Evolutionary conservation across 2,797 vertebrate species (phyloP).

Genomic region (Garrulus glandarius): DNA sequence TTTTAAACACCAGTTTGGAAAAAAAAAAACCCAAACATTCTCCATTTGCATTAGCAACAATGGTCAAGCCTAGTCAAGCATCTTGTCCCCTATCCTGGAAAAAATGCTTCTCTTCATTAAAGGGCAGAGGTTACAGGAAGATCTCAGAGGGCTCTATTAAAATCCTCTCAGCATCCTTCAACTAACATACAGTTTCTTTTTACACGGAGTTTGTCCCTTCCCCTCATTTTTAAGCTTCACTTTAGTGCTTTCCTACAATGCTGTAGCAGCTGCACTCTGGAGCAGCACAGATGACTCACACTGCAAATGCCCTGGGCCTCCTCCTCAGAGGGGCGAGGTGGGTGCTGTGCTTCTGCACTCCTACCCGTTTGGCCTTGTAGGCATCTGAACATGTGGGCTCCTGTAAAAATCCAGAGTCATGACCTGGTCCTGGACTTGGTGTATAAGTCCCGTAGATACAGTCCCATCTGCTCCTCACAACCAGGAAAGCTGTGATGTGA

Average conservation of each 20-base stretch:
- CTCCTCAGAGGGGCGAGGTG: not conserved
- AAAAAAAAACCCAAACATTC: not conserved
- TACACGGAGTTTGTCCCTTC: not conserved
- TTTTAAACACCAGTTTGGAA: not conserved
- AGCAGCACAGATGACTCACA: not conserved
- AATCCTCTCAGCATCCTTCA: not conserved
- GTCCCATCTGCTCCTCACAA: not conserved
- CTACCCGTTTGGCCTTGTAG: fast-evolving
- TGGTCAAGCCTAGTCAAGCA: not conserved
- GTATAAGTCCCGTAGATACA: not conserved
- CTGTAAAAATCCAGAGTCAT: not conserved
- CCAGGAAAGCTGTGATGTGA: not conserved
- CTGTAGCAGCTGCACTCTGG: not conserved
- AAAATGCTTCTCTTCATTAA: not conserved
- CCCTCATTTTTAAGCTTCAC: not conserved
- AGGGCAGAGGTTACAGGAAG: not conserved
- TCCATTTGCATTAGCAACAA: not conserved
- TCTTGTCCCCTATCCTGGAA: not conserved
- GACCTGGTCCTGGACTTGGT: not conserved
- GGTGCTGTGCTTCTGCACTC: not conserved
- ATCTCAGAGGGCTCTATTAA: not conserved
- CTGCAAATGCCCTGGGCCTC: not conserved
- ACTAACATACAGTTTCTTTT: not conserved
- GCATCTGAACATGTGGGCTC: not conserved
- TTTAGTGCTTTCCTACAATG: not conserved